Base-by-base conservation (phyloP, 2,888 invertebrate genomes). In the Dicyrtoma fusca region DNA sequence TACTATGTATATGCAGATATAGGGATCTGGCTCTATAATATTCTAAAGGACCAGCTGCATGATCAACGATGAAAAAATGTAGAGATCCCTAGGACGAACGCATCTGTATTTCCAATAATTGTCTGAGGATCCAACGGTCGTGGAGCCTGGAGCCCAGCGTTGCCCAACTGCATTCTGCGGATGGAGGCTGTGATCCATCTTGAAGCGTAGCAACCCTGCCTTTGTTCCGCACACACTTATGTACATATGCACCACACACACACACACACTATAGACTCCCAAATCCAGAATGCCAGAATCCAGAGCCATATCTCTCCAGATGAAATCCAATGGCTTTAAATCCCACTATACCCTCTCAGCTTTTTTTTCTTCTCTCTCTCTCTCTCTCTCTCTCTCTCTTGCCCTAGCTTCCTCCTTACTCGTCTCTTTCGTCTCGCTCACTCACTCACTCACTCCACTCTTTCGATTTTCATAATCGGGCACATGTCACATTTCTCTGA, bases 91-190 rank as follows among this genome's bases (percentile, higher is more conserved):
- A 71, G 62, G 66, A 65, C 25, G 26, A 49, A 23, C 64, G 25
- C 64, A 76, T 73, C 73, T 73, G 73, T 73, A 76, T 76, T 76
- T 69, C 69, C 74, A 64, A 71, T 71, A 71, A 71, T 71, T 71
- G 71, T 71, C 65, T 63, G 53, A 63, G 63, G 55, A 53, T 70
- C 70, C 42, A 51, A 70, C 51, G 34, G 19, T 55, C 19, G 49
- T 14, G 49, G 19, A 17, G 14, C n/a, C 4, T 25, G 26, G 25
- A 44, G 34, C 21, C 64, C 61, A 71, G 11, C 47, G 45, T 63
- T 63, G 62, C 62, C 62, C 19, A 63, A 63, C 21, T 10, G 21
- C 11, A 63, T 14, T 34, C 44, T 61, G 45, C 44, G 19, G 45
- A 63, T 63, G 19, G 45, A 63, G 44, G 8, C 44, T 42, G 21